Conservation (phyloP, 2,888 invertebrate species). For the Vanessa cardui region DNA sequence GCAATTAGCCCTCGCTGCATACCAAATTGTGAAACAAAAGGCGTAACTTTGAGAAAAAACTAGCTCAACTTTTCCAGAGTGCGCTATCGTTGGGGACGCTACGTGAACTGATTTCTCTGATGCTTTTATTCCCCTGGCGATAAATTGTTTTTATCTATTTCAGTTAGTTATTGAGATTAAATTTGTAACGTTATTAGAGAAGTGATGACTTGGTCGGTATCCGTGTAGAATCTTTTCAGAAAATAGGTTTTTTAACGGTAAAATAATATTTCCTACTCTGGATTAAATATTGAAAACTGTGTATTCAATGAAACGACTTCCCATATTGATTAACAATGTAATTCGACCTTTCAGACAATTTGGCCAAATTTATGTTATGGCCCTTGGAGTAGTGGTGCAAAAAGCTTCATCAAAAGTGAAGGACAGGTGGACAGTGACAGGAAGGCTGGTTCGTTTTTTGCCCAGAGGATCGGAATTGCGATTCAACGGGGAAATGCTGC, state of each 20-base stretch:
- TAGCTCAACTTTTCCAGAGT: slow-evolving; percentile 33
- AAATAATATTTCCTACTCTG: too few species aligned
- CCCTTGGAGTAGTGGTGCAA: too few species aligned
- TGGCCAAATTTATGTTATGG: too few species aligned
- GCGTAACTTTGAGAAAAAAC: slow-evolving; percentile 38
- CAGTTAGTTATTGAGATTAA: neutral
- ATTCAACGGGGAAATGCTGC: too few species aligned
- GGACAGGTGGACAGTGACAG: too few species aligned
- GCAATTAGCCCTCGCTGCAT: slow-evolving; percentile 47
- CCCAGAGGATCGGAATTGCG: too few species aligned
- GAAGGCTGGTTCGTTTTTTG: too few species aligned
- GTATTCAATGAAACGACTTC: too few species aligned
- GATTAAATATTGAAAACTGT: too few species aligned
- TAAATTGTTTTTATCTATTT: neutral
- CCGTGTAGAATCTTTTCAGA: neutral
- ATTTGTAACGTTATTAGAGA: neutral
- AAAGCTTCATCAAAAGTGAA: too few species aligned
- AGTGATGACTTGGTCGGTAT: neutral
- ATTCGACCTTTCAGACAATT: too few species aligned
- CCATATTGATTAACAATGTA: too few species aligned
- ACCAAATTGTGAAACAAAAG: slow-evolving; percentile 52
- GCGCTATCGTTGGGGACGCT: slow-evolving; percentile 15
- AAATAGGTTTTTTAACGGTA: neutral
- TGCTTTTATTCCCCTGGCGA: neutral
- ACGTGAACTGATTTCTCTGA: slow-evolving; percentile 21